A percentile compares a stretch with the other conserved stretches of the same genome.
phyloP scores from a whole-genome alignment of 2,888 invertebrate species.

The Pristionchus maxplancki region DNA sequence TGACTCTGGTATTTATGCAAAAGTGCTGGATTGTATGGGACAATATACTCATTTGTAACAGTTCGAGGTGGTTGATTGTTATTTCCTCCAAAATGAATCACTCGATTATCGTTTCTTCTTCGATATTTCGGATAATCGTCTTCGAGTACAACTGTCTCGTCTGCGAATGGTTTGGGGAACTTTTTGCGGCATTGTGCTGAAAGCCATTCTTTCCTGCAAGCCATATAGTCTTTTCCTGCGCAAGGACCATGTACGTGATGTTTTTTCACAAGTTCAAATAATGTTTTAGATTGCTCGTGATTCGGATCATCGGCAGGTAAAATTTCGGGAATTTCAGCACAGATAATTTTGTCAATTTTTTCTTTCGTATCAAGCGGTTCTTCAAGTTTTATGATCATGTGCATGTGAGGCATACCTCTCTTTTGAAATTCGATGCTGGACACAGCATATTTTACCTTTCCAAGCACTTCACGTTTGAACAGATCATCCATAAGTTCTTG shows the following conservation, averaged over 20 bases:
- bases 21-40: conserved; percentile 68
- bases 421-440: conserved; percentile 76
- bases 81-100: conserved; percentile 14
- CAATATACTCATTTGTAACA: conserved; percentile 57
- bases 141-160: conserved; percentile 38
- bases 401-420: conserved; percentile 71
- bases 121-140: conserved; percentile 53
- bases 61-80: background rate
- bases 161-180: conserved; percentile 63
- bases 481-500: conserved; percentile 63
- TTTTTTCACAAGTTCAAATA: conserved; percentile 59
- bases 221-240: conserved; percentile 63
- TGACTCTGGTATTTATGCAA: conserved; percentile 76
- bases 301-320: background rate
- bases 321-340: conserved; percentile 68
- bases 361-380: conserved; percentile 46
- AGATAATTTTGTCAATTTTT: conserved; percentile 76
- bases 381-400: conserved; percentile 65
- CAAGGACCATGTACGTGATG: conserved; percentile 78
- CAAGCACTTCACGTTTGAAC: conserved; percentile 61
- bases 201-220: conserved; percentile 53
- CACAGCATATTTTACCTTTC: conserved; percentile 59
- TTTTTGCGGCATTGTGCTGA: conserved; percentile 51
- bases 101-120: conserved; percentile 43
- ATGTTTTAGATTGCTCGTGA: background rate